Evolutionary conservation across 2,888 invertebrate genomes (phyloP).

Genomic region (Proisotoma minuta): DNA sequence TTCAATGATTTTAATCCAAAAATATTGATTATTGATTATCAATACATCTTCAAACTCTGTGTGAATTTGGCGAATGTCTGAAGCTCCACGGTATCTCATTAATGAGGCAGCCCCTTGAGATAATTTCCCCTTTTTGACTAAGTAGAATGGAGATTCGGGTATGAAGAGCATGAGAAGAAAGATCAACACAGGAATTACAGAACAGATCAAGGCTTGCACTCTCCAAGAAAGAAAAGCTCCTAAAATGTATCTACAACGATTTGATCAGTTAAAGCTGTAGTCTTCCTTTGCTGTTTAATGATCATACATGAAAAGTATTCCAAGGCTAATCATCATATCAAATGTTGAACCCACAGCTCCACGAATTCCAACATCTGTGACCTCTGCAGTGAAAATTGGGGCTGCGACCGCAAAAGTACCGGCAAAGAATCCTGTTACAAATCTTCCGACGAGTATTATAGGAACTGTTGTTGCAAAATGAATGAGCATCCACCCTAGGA

Average conservation of each 20-base stretch:
- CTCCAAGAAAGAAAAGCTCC: conserved; percentile 27
- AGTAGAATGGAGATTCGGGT: conserved; percentile 68
- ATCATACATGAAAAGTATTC: conserved; percentile 31
- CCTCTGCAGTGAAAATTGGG: conserved; percentile 34
- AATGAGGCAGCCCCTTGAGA: conserved; percentile 17
- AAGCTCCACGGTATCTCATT: conserved; percentile 16
- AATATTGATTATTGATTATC: conserved; percentile 10
- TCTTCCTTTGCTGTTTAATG: too few relatives aligned
- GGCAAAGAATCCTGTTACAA: conserved; percentile 28
- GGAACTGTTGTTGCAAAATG: conserved; percentile 16
- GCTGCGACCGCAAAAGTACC: conserved; percentile 27
- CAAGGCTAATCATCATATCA: conserved; percentile 35
- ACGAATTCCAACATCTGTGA: conserved; percentile 28
- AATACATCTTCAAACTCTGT: conserved; percentile 18
- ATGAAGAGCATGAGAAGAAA: conserved; percentile 70
- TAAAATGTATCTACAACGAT: conserved; percentile 15
- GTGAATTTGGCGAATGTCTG: conserved; percentile 6
- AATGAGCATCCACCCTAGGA: conserved; percentile 29
- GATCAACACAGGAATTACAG: conserved; percentile 65
- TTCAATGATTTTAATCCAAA: too few relatives aligned
- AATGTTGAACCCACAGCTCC: conserved; percentile 29
- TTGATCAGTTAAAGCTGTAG: not conserved
- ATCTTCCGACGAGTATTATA: conserved; percentile 26
- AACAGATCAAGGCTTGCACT: conserved; percentile 52
- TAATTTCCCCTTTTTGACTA: conserved; percentile 54